Conservation (phyloP, 2,888 invertebrate genomes). For the Sphaerophoria rueppellii region DNA sequence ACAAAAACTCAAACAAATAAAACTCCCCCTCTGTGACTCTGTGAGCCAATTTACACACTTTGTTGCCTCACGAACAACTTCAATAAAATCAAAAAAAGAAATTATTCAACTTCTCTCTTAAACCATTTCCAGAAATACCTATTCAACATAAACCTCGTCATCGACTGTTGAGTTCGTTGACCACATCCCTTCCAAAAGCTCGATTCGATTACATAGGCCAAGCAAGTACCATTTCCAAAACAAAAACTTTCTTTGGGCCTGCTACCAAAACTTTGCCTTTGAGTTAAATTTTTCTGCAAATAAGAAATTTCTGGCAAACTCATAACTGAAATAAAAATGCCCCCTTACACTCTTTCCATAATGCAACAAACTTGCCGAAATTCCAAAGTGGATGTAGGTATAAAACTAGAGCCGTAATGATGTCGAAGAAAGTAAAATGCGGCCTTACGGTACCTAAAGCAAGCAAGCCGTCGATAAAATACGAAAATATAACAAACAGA, state of each 20-base stretch:
- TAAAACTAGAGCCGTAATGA: not conserved
- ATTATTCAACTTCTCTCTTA: not conserved
- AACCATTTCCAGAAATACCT: conserved; percentile 33
- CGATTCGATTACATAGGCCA: conserved; percentile 43
- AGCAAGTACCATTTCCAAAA: conserved; percentile 61
- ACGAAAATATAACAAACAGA: conserved; percentile 70
- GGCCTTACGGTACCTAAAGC: conserved; percentile 17
- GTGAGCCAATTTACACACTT: not conserved
- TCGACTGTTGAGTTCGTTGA: conserved; percentile 47
- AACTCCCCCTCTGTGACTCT: not conserved
- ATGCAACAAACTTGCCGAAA: conserved; percentile 8
- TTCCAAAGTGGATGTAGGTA: not conserved
- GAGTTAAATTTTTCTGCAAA: conserved; percentile 48
- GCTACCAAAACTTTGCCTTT: conserved; percentile 46
- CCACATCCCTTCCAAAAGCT: conserved; percentile 28
- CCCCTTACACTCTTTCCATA: conserved; percentile 30
- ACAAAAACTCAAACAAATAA: not conserved
- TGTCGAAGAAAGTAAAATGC: conserved; percentile 62
- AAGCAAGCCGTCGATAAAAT: conserved; percentile 12
- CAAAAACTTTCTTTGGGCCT: conserved; percentile 59
- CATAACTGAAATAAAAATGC: conserved; percentile 26
- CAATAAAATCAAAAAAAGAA: conserved; percentile 3
- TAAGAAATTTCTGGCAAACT: conserved; percentile 7
- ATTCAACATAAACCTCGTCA: conserved; percentile 3
- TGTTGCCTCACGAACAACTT: conserved; percentile 8